Evolutionary conservation across 92 coral and sea anemone species (phyloP).

Genomic region (Micromussa lordhowensis): DNA sequence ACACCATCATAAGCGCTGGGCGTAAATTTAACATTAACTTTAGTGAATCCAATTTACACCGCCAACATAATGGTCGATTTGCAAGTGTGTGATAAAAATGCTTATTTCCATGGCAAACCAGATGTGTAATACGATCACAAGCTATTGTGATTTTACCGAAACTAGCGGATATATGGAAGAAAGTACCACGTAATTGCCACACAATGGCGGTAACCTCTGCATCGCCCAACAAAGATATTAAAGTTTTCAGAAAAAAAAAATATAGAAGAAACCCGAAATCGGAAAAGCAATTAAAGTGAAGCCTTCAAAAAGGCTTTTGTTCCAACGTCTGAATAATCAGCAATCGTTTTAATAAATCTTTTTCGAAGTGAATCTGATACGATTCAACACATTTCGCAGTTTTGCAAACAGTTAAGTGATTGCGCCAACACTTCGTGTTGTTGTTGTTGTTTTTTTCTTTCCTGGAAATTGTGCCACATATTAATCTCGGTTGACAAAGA

Average conservation of each 20-base stretch:
- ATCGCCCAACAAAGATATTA: slow-evolving; percentile 6
- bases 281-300: slow-evolving; percentile 1
- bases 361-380: slow-evolving; percentile 19
- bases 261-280: not conserved
- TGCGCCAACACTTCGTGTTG: not conserved
- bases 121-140: slow-evolving; percentile 28
- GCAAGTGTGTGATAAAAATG: slow-evolving; percentile 36
- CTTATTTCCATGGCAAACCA: slow-evolving; percentile 30
- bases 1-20: slow-evolving; percentile 18
- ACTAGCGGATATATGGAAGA: slow-evolving; percentile 9
- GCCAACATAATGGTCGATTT: slow-evolving; percentile 10
- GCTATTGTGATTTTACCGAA: slow-evolving; percentile 9
- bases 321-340: slow-evolving; percentile 1
- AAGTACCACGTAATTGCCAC: not conserved
- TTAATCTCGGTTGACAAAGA: slow-evolving; percentile 14
- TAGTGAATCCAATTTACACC: slow-evolving; percentile 27
- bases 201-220: slow-evolving; percentile 9
- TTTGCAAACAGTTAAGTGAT: not conserved
- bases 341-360: not conserved
- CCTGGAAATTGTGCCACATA: slow-evolving; percentile 38
- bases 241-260: not conserved
- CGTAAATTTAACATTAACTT: slow-evolving; percentile 5
- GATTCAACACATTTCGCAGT: not conserved
- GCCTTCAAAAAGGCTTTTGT: not conserved
- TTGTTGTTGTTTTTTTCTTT: not conserved